phyloP scores from a whole-genome alignment of 2,113 vertebrate genomes.

The Lepus europaeus region DNA sequence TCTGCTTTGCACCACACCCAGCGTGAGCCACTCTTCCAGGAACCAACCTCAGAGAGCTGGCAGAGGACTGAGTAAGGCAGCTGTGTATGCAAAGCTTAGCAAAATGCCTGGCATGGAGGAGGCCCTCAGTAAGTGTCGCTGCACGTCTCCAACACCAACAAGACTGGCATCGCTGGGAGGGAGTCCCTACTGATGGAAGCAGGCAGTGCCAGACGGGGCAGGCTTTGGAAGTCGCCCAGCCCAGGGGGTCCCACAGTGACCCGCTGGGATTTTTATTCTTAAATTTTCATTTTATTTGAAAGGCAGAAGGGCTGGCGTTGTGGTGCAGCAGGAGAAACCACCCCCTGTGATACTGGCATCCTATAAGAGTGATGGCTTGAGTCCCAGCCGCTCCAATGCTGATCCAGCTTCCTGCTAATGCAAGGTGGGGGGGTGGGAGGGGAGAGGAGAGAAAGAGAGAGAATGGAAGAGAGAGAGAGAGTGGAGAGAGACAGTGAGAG shows the following conservation, averaged over 20 bases:
- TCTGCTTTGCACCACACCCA: neutral
- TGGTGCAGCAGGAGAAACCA: no score
- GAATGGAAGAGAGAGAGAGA: no score
- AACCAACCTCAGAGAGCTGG: neutral
- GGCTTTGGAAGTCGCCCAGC: neutral
- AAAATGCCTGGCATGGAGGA: neutral
- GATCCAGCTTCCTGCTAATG: no score
- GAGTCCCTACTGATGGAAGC: neutral
- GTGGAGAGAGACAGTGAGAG: no score
- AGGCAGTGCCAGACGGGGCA: accelerated
- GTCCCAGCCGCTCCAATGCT: no score
- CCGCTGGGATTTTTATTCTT: neutral
- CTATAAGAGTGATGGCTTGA: no score
- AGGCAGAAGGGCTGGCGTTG: no score
- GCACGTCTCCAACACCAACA: neutral
- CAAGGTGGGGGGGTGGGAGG: no score
- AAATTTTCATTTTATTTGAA: no score
- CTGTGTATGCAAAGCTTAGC: neutral
- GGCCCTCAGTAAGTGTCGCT: accelerated
- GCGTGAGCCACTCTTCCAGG: neutral
- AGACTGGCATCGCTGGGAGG: accelerated
- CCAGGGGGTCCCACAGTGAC: accelerated
- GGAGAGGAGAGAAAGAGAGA: no score
- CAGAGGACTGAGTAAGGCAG: no score
- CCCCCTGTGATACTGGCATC: no score